Base-by-base conservation (phyloP, 1,140 invertebrate species). In the Papilio glaucus region DNA sequence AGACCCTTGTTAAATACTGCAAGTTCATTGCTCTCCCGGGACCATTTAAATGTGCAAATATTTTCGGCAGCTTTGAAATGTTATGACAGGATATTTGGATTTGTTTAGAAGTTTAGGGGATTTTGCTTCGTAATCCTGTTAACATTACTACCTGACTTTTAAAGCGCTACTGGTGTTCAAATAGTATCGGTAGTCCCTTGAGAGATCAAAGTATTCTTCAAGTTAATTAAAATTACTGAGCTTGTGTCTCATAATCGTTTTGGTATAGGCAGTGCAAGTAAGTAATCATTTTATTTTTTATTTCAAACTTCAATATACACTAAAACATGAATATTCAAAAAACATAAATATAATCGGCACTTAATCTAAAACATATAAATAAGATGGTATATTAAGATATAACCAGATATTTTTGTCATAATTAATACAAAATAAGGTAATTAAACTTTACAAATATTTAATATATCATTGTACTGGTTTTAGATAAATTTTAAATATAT, bases 41-140 rank as follows among this genome's bases (percentile, higher is more conserved):
- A 86, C 72, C 69, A 75, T 63, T 79, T 75, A 60, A 76, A 80
- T 80, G 77, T 77, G 82, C 79, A 80, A 85, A 85, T 84, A 77
- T 85, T 88, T 84, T 78, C 82, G 74, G 78, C 18, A 76, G 76
- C 84, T 91, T 87, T 90, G 88, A 87, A 81, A 83, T 91, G 83
- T 90, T 91, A 85, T 91, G 89, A 91, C 87, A 77, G 63, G 21
- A 76, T 79, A 78, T 77, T 69, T 26, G 83, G 81, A 83, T 82
- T 83, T 83, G 74, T 53, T 39, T 49, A 72, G 39, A 41, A 62
- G 42, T 73, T 60, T 68, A 62, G 45, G 70, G 45, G 67, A 80
- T 79, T 82, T 76, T 85, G 86, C 83, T 80, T 79, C 69, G 86
- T 89, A 88, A 88, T 87, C 85, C 78, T 84, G 75, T 80, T 80